phyloP scores from a whole-genome alignment of 2,113 vertebrate genomes.

The Acanthochromis polyacanthus region DNA sequence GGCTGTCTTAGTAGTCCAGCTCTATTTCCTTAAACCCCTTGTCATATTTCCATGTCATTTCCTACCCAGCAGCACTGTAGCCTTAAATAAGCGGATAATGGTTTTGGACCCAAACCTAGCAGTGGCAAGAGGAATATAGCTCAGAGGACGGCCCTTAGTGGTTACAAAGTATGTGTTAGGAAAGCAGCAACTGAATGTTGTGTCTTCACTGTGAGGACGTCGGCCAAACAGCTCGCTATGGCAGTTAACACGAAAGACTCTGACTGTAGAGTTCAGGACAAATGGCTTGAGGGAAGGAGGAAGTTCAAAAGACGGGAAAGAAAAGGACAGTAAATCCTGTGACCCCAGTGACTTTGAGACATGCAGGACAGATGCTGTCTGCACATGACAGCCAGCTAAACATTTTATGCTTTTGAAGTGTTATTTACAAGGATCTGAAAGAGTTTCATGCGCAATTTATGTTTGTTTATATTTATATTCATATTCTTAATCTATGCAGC shows the following conservation, averaged over 20 bases:
- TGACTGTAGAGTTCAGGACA: slow-evolving; percentile 46
- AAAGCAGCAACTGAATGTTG: slow-evolving; percentile 45
- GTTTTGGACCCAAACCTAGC: slow-evolving; percentile 60
- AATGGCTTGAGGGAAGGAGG: slow-evolving; percentile 49
- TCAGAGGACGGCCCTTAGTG: slow-evolving; percentile 43
- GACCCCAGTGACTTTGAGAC: slow-evolving; percentile 50
- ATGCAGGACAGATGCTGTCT: slow-evolving; percentile 65
- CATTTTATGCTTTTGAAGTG: slow-evolving; percentile 42
- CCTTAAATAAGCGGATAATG: slow-evolving; percentile 68
- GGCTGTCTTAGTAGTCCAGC: background rate
- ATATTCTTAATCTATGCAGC: slow-evolving; percentile 46
- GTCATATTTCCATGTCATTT: slow-evolving; percentile 56
- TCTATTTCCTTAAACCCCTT: slow-evolving; percentile 28
- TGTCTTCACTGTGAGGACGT: slow-evolving; percentile 52
- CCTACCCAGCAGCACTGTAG: slow-evolving; percentile 45
- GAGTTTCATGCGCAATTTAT: slow-evolving; percentile 32
- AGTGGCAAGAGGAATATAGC: slow-evolving; percentile 59
- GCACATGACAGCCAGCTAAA: slow-evolving; percentile 36
- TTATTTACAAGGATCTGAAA: slow-evolving; percentile 6
- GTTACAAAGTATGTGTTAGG: slow-evolving; percentile 61
- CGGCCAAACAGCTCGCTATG: slow-evolving; percentile 15
- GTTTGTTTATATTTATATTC: slow-evolving; percentile 53
- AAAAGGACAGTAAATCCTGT: slow-evolving; percentile 61
- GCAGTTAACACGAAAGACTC: slow-evolving; percentile 7
- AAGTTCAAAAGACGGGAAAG: slow-evolving; percentile 58